These are phyloP conservation scores for Nycticebus coucang DNA, from an alignment of 2,113 vertebrate species.

Conservation along the genomic window DNA sequence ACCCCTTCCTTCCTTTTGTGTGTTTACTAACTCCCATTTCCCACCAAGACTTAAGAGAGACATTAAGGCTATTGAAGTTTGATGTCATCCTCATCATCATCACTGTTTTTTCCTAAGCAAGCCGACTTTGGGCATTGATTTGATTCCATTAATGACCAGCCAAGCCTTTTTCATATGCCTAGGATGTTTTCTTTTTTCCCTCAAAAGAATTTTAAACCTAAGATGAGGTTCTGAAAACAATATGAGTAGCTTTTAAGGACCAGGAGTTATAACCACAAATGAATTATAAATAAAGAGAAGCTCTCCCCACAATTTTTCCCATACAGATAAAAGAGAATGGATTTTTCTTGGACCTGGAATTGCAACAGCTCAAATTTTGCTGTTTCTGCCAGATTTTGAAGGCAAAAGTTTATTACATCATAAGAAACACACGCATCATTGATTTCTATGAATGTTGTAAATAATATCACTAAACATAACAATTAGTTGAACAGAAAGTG, in stretches of 20 bases:
- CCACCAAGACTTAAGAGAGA: constrained; percentile 67
- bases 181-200: not conserved
- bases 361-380: constrained; percentile 44
- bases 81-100: not conserved
- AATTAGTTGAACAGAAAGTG: not conserved
- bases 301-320: not conserved
- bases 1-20: constrained; percentile 55
- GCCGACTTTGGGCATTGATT: not conserved
- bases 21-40: constrained; percentile 69
- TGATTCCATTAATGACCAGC: constrained; percentile 51
- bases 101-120: not conserved
- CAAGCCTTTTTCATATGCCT: constrained; percentile 45
- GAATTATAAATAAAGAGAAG: constrained; percentile 45
- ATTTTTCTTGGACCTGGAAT: not conserved
- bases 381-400: constrained; percentile 32
- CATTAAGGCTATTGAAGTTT: constrained; percentile 61
- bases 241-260: constrained; percentile 32
- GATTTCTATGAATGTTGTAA: not conserved
- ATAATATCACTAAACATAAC: not conserved
- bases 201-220: constrained; percentile 47
- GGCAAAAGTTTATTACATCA: not conserved
- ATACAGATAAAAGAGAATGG: not conserved
- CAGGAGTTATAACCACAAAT: not conserved
- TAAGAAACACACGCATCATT: not conserved
- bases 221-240: not conserved